Conservation (phyloP, 2,113 vertebrate species). For the Pseudolaguvia tuberculata region DNA sequence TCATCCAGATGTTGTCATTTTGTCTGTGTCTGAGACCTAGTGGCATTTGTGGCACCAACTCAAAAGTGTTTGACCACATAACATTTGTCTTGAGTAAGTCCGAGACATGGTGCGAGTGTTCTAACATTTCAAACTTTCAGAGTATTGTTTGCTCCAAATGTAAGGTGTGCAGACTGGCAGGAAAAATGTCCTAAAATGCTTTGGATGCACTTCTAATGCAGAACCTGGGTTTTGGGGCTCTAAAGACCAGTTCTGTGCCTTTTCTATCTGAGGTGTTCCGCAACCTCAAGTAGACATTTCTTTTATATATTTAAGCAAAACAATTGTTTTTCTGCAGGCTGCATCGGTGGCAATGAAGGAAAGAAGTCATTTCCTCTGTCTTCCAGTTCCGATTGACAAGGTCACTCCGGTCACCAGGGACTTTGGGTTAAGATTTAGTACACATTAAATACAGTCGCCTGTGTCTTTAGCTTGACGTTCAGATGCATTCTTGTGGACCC, state of each 20-base stretch:
- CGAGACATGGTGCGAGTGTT: conserved; percentile 8
- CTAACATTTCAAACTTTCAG: conserved; percentile 32
- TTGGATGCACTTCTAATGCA: conserved; percentile 37
- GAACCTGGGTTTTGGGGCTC: conserved; percentile 41
- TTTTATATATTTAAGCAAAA: conserved; percentile 38
- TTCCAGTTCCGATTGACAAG: conserved; percentile 28
- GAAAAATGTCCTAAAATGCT: conserved; percentile 26
- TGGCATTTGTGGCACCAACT: conserved; percentile 19
- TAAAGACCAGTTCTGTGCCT: conserved; percentile 62
- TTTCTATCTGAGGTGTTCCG: conserved; percentile 53
- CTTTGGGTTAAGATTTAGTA: conserved; percentile 34
- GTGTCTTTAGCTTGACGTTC: conserved; percentile 20
- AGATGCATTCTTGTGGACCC: conserved; percentile 15
- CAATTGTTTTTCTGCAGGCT: conserved; percentile 44
- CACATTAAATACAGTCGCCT: conserved; percentile 27
- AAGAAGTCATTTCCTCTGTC: conserved; percentile 19
- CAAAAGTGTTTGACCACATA: conserved; percentile 15
- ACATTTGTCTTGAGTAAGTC: conserved; percentile 24
- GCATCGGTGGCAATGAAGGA: conserved; percentile 34
- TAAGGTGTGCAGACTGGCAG: neutral
- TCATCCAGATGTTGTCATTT: conserved; percentile 15
- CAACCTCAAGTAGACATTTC: conserved; percentile 45
- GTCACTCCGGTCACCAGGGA: conserved; percentile 18
- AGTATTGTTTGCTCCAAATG: conserved; percentile 30
- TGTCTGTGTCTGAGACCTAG: conserved; percentile 10